Conservation (phyloP, 2,113 vertebrate species). For the Aphyosemion australe region DNA sequence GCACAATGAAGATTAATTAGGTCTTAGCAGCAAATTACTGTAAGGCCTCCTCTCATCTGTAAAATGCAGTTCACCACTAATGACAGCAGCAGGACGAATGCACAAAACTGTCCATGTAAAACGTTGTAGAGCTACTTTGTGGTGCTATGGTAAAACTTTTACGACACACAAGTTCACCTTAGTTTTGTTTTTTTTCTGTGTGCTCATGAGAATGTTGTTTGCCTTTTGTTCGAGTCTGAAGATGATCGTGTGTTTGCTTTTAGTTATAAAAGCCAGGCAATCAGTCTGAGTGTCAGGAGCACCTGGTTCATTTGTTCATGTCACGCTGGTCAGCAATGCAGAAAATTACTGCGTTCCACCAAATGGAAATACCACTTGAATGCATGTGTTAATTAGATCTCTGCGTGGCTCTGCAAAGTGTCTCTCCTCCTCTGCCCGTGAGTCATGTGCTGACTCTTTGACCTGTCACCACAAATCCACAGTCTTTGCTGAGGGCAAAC, state of each 20-base stretch:
- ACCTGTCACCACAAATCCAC: slow-evolving; percentile 62
- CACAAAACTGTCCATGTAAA: slow-evolving; percentile 15
- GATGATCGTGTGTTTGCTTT: slow-evolving; percentile 21
- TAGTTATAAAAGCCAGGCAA: slow-evolving; percentile 21
- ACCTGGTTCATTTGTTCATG: slow-evolving; percentile 54
- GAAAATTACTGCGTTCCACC: slow-evolving; percentile 55
- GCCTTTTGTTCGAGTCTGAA: slow-evolving; percentile 5
- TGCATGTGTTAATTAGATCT: slow-evolving; percentile 68
- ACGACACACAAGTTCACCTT: neutral
- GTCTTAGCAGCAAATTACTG: slow-evolving; percentile 70
- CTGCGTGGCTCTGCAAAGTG: slow-evolving; percentile 55
- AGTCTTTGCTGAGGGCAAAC: slow-evolving; percentile 43
- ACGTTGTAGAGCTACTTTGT: neutral
- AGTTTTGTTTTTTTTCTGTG: slow-evolving; percentile 10
- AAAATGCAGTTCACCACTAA: slow-evolving; percentile 51
- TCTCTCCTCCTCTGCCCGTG: slow-evolving; percentile 57
- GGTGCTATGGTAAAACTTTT: slow-evolving; percentile 1
- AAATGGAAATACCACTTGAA: slow-evolving; percentile 64
- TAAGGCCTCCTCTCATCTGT: slow-evolving; percentile 59
- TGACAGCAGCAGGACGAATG: slow-evolving; percentile 40
- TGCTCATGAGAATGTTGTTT: neutral
- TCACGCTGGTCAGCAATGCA: slow-evolving; percentile 50
- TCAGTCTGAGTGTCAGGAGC: slow-evolving; percentile 49
- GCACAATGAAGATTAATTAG: slow-evolving; percentile 76
- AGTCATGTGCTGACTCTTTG: slow-evolving; percentile 76